Evolutionary conservation across 2,888 invertebrate genomes (phyloP).

Genomic region (Folsomia manolachei): DNA sequence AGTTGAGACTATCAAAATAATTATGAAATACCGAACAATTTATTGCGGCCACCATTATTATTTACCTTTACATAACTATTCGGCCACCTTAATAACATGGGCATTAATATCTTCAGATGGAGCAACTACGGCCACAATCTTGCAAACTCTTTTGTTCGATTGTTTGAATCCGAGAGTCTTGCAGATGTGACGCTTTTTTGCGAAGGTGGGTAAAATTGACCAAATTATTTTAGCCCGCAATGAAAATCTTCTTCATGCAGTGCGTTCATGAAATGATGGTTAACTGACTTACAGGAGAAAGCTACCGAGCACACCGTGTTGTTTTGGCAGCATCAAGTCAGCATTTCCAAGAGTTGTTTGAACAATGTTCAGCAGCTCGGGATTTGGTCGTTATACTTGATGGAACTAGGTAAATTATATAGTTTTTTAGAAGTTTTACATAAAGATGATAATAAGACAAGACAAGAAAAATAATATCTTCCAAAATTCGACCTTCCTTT

Average conservation of each 20-base stretch:
- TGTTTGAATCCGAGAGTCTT: conserved; percentile 88
- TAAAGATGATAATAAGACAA: background rate
- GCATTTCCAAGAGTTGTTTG: conserved; percentile 86
- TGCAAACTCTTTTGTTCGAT: conserved; percentile 85
- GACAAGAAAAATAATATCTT: background rate
- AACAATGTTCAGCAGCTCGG: conserved; percentile 77
- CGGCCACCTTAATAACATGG: too few relatives aligned
- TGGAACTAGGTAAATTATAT: too few relatives aligned
- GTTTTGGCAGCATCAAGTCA: conserved; percentile 90
- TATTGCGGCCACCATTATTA: too few relatives aligned
- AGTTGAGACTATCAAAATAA: too few relatives aligned
- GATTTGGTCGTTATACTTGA: conserved; percentile 77
- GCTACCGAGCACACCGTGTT: conserved; percentile 86
- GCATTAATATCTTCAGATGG: too few relatives aligned
- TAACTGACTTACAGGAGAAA: conserved; percentile 65
- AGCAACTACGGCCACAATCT: conserved; percentile 92
- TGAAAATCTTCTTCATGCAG: conserved; percentile 1
- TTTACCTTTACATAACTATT: too few relatives aligned
- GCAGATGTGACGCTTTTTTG: conserved; percentile 90
- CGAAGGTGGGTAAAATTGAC: conserved; percentile 68
- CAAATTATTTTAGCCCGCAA: conserved; percentile 7
- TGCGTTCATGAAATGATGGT: too few relatives aligned
- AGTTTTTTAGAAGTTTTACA: conserved; percentile 68
- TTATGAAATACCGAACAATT: too few relatives aligned
- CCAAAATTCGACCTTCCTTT: too few relatives aligned